phyloP scores from a whole-genome alignment of 2,888 invertebrate genomes.

The Drosophila pseudotalamancana region DNA sequence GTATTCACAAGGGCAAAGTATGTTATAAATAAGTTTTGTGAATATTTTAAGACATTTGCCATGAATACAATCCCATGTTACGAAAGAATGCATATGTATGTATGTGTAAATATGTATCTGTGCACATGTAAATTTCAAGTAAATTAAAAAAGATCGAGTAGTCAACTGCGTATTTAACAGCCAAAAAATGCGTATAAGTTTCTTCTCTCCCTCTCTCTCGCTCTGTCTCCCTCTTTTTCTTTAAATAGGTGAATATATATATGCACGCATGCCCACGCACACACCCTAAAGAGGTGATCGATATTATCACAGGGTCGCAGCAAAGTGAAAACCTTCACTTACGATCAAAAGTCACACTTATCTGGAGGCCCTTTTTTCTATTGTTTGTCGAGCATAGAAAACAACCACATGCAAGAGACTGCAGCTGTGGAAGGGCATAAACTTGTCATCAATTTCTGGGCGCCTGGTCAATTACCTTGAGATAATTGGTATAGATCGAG shows the following conservation, averaged over 20 bases:
- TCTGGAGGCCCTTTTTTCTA: constrained; percentile 16
- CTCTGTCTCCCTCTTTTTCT: neutral
- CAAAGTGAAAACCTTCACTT: constrained; percentile 35
- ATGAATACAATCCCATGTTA: too few species aligned
- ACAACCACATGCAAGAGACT: constrained; percentile 20
- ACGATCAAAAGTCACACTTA: constrained; percentile 29
- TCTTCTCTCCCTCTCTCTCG: neutral
- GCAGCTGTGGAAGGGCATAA: constrained; percentile 41
- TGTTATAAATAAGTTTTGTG: too few species aligned
- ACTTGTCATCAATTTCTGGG: constrained; percentile 54
- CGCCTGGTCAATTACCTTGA: constrained; percentile 78
- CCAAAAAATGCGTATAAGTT: too few species aligned
- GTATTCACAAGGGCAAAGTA: too few species aligned
- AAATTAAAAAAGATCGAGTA: too few species aligned
- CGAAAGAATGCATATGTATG: too few species aligned
- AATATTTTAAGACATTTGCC: too few species aligned
- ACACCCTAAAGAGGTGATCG: constrained; percentile 72
- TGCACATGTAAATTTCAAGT: too few species aligned
- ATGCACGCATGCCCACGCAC: constrained; percentile 11
- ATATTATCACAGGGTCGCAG: constrained; percentile 75
- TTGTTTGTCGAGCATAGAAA: constrained; percentile 31
- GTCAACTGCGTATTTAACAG: neutral
- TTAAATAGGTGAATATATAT: neutral
- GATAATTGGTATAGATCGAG: constrained; percentile 83
- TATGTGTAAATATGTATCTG: too few species aligned